Base-by-base conservation (phyloP, 2,888 invertebrate genomes). In the Mallateleia sp. region DNA sequence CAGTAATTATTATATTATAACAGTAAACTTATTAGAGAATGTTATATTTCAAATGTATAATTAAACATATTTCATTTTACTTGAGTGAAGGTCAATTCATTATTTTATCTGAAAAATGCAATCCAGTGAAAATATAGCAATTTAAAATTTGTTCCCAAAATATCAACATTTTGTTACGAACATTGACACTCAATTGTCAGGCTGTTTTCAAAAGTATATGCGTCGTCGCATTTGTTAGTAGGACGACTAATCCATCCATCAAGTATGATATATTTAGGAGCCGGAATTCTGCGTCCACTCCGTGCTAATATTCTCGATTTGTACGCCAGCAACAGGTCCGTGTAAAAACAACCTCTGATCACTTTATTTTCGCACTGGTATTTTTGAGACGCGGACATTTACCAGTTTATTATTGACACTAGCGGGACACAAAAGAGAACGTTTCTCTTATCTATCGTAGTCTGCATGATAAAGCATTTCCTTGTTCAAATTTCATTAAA, bases 251-350 rank as follows among this genome's bases (percentile, higher is more conserved):
- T 64, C 38, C 45, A 38, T 38, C n/a, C 66, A 47, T 58, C 28
- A 69, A 2, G 56, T 56, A 62, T 56, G 56, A 32, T 71, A 71
- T 71, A 56, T 71, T 71, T 71, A 71, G 54, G 20, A 42, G 71
- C 42, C 25, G 25, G 42, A 56, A 56, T 42, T 24, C 25, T 28
- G 42, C 24, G 18, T 34, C 25, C 24, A 14, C 24, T n/a, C 24
- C 71, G 56, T 56, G 56, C 71, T 42, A 69, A 52, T 38, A 52
- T 71, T 56, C 34, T 71, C 58, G 45, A 45, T 72, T 58, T 20
- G 45, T 47, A 18, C 32, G 71, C 24, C 56, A 42, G 72, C 45
- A 72, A 72, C 54, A 45, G 72, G 58, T 47, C 25, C 32, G 72
- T 34, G 47, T 22, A 58, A 72, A 72, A 72, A 58, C 58, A 72